phyloP scores from a whole-genome alignment of 2,888 invertebrate genomes.

The Stenolophus ochropezus region DNA sequence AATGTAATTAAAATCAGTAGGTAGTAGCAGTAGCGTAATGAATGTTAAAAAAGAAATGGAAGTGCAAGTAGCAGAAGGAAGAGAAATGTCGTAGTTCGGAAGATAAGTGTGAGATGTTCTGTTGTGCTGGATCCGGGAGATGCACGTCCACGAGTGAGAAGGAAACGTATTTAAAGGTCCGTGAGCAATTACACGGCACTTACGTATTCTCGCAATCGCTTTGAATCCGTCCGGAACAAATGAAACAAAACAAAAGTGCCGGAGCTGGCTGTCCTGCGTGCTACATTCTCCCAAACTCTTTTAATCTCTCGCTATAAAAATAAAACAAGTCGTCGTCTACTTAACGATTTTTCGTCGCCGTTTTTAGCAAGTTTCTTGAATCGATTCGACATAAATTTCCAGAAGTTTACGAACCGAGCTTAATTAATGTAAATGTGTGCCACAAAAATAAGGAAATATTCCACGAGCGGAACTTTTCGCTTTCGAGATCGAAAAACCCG shows the following conservation, averaged over 20 bases:
- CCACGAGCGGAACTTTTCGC: constrained; percentile 45
- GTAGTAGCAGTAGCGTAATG: neutral
- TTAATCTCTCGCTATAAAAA: constrained; percentile 43
- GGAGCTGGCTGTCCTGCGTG: constrained; percentile 5
- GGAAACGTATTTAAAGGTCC: constrained; percentile 22
- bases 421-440: constrained; percentile 57
- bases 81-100: neutral
- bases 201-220: constrained; percentile 42
- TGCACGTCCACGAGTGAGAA: neutral
- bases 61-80: neutral
- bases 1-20: neutral
- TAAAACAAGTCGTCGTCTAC: constrained; percentile 37
- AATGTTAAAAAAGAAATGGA: neutral
- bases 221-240: constrained; percentile 27
- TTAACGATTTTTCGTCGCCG: constrained; percentile 47
- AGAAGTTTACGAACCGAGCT: constrained; percentile 48
- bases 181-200: constrained; percentile 31
- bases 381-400: constrained; percentile 55
- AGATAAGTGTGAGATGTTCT: neutral
- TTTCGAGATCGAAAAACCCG: constrained; percentile 53
- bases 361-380: constrained; percentile 48
- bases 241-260: constrained; percentile 28
- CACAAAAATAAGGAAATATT: constrained; percentile 56
- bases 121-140: neutral
- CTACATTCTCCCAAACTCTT: constrained; percentile 25